A percentile compares a stretch with the other conserved stretches of the same genome.
Evolutionary conservation across 2,888 invertebrate genomes (phyloP).

Genomic region (Hesperia comma): DNA sequence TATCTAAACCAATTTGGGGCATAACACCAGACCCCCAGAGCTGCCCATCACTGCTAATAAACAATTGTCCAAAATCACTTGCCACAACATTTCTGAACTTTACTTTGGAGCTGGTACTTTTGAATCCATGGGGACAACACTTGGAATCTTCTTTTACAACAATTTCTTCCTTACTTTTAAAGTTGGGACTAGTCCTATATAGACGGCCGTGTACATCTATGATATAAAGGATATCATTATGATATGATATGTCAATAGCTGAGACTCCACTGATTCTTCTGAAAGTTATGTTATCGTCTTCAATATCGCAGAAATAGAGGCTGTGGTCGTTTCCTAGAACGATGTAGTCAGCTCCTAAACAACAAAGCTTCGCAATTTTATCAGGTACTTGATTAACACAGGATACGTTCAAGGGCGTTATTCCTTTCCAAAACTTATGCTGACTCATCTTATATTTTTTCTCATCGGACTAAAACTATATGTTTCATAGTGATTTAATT

Average conservation of each 20-base stretch:
- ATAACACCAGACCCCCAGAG: constrained; percentile 88
- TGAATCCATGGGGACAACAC: constrained; percentile 87
- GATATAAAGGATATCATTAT: constrained; percentile 84
- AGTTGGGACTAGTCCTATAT: constrained; percentile 81
- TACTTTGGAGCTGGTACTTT: constrained; percentile 84
- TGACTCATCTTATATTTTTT: constrained; percentile 73
- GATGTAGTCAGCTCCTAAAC: constrained; percentile 67
- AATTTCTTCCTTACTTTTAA: constrained; percentile 85
- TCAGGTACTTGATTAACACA: constrained; percentile 72
- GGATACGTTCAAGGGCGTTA: constrained; percentile 63
- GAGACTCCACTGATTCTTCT: constrained; percentile 79
- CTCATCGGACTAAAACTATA: constrained; percentile 35
- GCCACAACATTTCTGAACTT: constrained; percentile 86
- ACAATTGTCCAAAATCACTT: constrained; percentile 85
- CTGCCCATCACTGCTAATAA: constrained; percentile 86
- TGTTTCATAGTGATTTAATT: constrained; percentile 26
- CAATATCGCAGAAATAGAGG: constrained; percentile 70
- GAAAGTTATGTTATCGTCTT: constrained; percentile 69
- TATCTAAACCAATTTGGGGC: constrained; percentile 86
- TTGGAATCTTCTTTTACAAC: constrained; percentile 86
- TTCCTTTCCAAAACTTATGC: constrained; percentile 78
- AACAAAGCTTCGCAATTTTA: constrained; percentile 76
- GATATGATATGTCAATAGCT: constrained; percentile 86
- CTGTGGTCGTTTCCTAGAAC: constrained; percentile 76
- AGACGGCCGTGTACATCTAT: constrained; percentile 86